phyloP scores from a whole-genome alignment of 2,797 vertebrate species.

The Borostomias antarcticus region DNA sequence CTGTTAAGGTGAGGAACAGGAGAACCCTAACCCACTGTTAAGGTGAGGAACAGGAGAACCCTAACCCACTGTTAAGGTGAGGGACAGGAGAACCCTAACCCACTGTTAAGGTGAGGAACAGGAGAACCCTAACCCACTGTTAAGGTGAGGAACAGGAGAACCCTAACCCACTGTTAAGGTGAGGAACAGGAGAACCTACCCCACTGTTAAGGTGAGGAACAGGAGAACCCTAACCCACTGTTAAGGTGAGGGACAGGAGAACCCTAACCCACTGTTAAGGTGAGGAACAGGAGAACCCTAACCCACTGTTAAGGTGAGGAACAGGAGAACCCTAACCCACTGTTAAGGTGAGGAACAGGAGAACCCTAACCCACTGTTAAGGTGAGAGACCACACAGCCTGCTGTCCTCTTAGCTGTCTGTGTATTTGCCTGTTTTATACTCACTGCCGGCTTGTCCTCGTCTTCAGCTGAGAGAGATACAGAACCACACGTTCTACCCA shows the following conservation, averaged over 20 bases:
- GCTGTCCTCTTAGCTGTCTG: not conserved
- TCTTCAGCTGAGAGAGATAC: not conserved
- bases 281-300: slow-evolving; percentile 95
- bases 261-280: slow-evolving; percentile 97
- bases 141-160: slow-evolving; percentile 93
- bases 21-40: slow-evolving; percentile 97
- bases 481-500: not conserved
- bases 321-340: slow-evolving; percentile 95
- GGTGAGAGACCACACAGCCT: slow-evolving; percentile 67
- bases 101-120: slow-evolving; percentile 92
- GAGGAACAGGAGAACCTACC: slow-evolving; percentile 94
- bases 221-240: slow-evolving; percentile 94
- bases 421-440: not conserved
- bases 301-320: slow-evolving; percentile 94
- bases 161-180: slow-evolving; percentile 96
- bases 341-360: slow-evolving; percentile 91
- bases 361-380: slow-evolving; percentile 96
- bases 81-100: slow-evolving; percentile 95
- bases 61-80: slow-evolving; percentile 97
- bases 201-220: slow-evolving; percentile 94
- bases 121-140: slow-evolving; percentile 96
- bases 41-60: slow-evolving; percentile 92
- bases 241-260: slow-evolving; percentile 93
- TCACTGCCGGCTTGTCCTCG: not conserved
- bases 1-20: slow-evolving; percentile 92